A percentile compares a stretch with the other conserved stretches of the same genome.
Conservation (phyloP, 2,797 vertebrate genomes). For the Aldrovandia affinis region DNA sequence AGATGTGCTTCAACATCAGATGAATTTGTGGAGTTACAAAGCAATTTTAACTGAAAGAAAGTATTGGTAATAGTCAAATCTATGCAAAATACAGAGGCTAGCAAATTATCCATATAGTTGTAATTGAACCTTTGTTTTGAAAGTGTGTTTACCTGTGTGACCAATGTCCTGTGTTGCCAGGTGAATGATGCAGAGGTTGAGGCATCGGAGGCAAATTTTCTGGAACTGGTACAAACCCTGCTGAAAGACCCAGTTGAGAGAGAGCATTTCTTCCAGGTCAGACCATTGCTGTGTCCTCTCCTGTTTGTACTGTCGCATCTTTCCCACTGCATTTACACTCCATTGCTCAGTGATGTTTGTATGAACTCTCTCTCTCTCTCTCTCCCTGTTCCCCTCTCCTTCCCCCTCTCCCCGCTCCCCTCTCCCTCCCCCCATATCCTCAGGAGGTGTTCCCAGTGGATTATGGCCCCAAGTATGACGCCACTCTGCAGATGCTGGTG, state of each 20-base stretch:
- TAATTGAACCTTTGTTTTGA: conserved; percentile 53
- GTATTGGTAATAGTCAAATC: conserved; percentile 52
- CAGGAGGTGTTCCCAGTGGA: conserved; percentile 78
- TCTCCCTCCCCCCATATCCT: background rate
- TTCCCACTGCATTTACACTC: background rate
- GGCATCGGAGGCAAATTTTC: conserved; percentile 71
- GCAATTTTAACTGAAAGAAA: conserved; percentile 45
- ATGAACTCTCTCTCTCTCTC: background rate
- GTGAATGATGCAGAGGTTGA: conserved; percentile 61
- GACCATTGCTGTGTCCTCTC: background rate
- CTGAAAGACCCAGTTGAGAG: conserved; percentile 66
- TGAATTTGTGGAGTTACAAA: background rate
- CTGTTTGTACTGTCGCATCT: background rate
- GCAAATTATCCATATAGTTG: conserved; percentile 19
- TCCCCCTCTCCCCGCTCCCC: background rate
- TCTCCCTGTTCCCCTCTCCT: background rate
- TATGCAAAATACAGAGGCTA: conserved; percentile 54
- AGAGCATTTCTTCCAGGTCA: conserved; percentile 74
- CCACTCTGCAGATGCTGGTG: conserved; percentile 76
- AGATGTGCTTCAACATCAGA: background rate
- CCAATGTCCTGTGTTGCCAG: background rate
- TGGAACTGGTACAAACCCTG: conserved; percentile 73
- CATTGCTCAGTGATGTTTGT: background rate
- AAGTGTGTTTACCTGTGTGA: background rate
- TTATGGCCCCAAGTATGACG: conserved; percentile 77